Percentiles rank a stretch among this genome's conserved stretches.
Conservation (phyloP, 2,113 vertebrate genomes). For the Myotis brandtii region DNA sequence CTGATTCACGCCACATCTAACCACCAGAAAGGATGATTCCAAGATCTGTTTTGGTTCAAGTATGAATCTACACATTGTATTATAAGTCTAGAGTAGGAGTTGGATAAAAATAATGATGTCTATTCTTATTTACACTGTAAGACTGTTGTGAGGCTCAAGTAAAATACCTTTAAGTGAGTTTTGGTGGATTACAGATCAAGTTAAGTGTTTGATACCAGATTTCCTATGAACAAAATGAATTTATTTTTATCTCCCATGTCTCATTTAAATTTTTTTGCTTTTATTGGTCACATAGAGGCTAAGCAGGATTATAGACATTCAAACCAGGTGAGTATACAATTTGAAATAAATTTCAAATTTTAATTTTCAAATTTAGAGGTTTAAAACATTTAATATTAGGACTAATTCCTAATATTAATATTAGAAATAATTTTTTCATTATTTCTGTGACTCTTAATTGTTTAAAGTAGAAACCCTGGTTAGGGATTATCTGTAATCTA, state of each 20-base stretch:
- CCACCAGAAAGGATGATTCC: background rate
- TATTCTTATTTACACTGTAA: background rate
- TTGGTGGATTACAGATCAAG: constrained; percentile 20
- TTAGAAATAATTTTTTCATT: background rate
- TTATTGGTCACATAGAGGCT: background rate
- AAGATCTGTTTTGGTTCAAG: constrained; percentile 22
- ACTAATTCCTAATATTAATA: background rate
- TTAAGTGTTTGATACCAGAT: constrained; percentile 16
- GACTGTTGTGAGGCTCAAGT: constrained; percentile 31
- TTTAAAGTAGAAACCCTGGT: constrained; percentile 8
- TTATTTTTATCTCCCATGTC: constrained; percentile 15
- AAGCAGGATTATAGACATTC: background rate
- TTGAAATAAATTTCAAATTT: background rate
- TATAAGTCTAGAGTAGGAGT: constrained; percentile 27
- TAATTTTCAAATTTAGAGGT: constrained; percentile 51
- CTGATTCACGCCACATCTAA: background rate
- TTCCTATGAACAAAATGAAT: background rate
- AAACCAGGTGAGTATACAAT: background rate
- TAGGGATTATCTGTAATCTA: constrained; percentile 17
- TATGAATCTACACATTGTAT: background rate
- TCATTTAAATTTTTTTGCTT: constrained; percentile 54
- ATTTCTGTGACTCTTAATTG: constrained; percentile 35
- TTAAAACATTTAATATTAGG: background rate
- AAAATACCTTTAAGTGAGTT: constrained; percentile 23
- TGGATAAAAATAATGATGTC: background rate